A percentile compares a stretch with the other conserved stretches of the same genome.
These are phyloP conservation scores for Sinopyrophorus schimmeli DNA, from an alignment of 2,888 invertebrate genomes.

Conservation along the genomic window DNA sequence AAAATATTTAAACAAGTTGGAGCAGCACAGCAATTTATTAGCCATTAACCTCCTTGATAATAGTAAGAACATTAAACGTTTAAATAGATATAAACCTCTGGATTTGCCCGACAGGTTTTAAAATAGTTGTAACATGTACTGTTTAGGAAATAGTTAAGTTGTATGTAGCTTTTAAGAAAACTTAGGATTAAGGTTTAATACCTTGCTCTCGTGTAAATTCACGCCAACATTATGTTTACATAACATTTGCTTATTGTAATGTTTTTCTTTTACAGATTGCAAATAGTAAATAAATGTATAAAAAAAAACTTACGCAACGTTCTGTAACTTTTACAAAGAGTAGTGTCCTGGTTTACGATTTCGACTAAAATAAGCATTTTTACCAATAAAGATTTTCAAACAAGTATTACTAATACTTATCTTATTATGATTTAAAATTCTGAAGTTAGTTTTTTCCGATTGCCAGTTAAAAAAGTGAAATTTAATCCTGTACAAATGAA, in stretches of 20 bases:
- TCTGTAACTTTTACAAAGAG: too few species aligned
- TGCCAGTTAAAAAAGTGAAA: too few species aligned
- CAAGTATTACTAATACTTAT: too few species aligned
- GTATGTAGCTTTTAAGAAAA: background rate
- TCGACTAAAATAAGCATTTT: too few species aligned
- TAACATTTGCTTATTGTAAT: constrained; percentile 2
- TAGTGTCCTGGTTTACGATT: too few species aligned
- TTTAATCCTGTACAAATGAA: too few species aligned
- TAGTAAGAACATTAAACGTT: background rate
- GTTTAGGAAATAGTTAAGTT: background rate
- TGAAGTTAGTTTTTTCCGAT: too few species aligned
- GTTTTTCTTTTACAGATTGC: background rate
- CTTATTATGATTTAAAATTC: too few species aligned
- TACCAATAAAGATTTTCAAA: too few species aligned
- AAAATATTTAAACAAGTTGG: constrained; percentile 7
- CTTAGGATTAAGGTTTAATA: background rate
- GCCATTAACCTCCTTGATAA: constrained; percentile 3
- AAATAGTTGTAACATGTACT: background rate
- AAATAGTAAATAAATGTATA: background rate
- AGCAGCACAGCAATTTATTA: background rate
- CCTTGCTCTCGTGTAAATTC: background rate
- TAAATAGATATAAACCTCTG: constrained; percentile 6
- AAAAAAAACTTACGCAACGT: too few species aligned
- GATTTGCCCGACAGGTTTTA: background rate
- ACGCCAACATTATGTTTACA: background rate